Conservation (phyloP, 2,113 vertebrate species). For the Microtus montanus region DNA sequence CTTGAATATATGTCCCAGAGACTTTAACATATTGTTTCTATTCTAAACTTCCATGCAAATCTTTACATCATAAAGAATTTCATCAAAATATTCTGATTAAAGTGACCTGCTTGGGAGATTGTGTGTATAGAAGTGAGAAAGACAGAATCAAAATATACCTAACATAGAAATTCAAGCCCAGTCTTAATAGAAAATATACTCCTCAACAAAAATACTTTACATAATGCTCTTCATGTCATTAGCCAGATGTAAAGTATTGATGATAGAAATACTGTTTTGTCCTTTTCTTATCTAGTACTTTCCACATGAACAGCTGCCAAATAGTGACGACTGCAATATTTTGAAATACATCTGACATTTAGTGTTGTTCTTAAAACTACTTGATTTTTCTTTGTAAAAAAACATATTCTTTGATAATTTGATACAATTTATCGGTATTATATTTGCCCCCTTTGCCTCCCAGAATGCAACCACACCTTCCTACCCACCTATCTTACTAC, state of each 20-base stretch:
- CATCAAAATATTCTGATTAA: neutral
- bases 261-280: neutral
- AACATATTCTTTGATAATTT: neutral
- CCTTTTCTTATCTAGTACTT: neutral
- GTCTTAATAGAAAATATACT: neutral
- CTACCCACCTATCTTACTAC: neutral
- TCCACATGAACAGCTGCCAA: neutral
- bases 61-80: neutral
- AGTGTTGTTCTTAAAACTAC: neutral
- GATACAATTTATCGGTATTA: neutral
- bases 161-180: neutral
- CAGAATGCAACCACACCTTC: neutral
- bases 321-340: neutral
- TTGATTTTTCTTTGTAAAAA: neutral
- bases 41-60: neutral
- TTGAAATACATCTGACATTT: neutral
- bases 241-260: neutral
- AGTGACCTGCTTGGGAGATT: neutral
- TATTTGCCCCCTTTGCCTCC: neutral
- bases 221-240: neutral
- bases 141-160: neutral
- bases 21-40: slow-evolving; percentile 5
- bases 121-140: neutral
- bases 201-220: neutral
- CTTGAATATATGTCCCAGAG: slow-evolving; percentile 1